Evolutionary conservation across 2,888 invertebrate genomes (phyloP).

Genomic region (Andricus curvator): DNA sequence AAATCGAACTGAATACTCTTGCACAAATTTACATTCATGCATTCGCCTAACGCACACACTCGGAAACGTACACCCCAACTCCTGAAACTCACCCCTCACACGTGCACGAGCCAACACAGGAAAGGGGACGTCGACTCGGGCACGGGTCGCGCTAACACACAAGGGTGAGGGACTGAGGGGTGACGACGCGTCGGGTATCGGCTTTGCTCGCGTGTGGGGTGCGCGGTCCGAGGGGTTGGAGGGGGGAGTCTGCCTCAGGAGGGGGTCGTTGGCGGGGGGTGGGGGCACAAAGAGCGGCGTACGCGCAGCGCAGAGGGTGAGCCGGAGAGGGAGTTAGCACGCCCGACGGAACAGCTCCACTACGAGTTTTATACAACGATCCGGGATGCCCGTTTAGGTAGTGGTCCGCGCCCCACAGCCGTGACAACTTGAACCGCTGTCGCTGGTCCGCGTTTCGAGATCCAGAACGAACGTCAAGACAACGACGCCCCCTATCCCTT

Average conservation of each 20-base stretch:
- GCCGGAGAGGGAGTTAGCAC: constrained; percentile 69
- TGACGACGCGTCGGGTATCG: constrained; percentile 36
- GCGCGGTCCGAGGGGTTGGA: constrained; percentile 22
- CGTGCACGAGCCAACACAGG: constrained; percentile 34
- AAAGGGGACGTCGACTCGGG: constrained; percentile 69
- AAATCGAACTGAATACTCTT: not conserved
- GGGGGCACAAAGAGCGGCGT: constrained; percentile 47
- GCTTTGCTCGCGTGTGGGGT: constrained; percentile 24
- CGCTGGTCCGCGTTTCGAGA: constrained; percentile 32
- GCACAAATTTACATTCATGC: not conserved
- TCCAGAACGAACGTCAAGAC: constrained; percentile 46
- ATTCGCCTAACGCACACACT: not conserved
- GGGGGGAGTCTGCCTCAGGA: constrained; percentile 24
- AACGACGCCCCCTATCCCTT: constrained; percentile 47
- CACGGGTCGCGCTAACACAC: constrained; percentile 66
- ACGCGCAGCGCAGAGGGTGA: constrained; percentile 48
- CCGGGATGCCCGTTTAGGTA: constrained; percentile 76
- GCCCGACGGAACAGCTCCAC: constrained; percentile 73
- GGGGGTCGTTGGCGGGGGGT: constrained; percentile 28
- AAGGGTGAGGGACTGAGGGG: constrained; percentile 30
- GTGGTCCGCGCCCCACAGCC: constrained; percentile 76
- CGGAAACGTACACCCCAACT: not conserved
- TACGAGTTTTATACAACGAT: constrained; percentile 76
- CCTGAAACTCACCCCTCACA: constrained; percentile 20
- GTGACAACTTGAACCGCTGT: constrained; percentile 65